Evolutionary conservation across 2,888 invertebrate species (phyloP).

Genomic region (Orchesellides sinensis): DNA sequence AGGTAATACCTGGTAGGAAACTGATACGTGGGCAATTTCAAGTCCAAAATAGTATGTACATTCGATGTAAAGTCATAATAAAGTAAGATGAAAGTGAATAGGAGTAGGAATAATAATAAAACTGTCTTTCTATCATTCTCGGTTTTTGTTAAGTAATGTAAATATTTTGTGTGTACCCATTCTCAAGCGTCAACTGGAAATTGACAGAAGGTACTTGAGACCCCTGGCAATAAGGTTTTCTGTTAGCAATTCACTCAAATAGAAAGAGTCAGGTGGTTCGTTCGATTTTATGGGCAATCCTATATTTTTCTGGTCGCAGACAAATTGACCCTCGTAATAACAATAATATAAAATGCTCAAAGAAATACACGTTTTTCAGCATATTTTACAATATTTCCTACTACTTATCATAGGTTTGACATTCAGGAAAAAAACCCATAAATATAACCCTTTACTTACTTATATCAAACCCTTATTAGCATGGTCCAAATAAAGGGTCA

Average conservation of each 20-base stretch:
- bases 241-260: no score
- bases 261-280: slow-evolving; percentile 5
- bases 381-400: background rate
- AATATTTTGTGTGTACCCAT: background rate
- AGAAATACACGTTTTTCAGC: no score
- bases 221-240: no score
- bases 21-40: no score
- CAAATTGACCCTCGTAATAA: background rate
- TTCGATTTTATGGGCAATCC: background rate
- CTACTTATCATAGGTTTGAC: background rate
- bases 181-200: background rate
- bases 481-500: background rate
- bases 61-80: no score
- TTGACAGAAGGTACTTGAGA: no score
- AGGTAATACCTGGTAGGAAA: no score
- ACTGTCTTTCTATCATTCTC: background rate
- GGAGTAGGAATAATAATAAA: background rate
- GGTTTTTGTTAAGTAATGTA: background rate
- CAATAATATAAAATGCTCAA: no score
- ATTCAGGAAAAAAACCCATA: background rate
- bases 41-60: no score
- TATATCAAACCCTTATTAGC: background rate
- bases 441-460: background rate
- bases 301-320: background rate
- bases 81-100: no score